Percentiles rank a stretch among this genome's conserved stretches.
Evolutionary conservation across 2,888 invertebrate genomes (phyloP).

Genomic region (Anarsia innoxiella): DNA sequence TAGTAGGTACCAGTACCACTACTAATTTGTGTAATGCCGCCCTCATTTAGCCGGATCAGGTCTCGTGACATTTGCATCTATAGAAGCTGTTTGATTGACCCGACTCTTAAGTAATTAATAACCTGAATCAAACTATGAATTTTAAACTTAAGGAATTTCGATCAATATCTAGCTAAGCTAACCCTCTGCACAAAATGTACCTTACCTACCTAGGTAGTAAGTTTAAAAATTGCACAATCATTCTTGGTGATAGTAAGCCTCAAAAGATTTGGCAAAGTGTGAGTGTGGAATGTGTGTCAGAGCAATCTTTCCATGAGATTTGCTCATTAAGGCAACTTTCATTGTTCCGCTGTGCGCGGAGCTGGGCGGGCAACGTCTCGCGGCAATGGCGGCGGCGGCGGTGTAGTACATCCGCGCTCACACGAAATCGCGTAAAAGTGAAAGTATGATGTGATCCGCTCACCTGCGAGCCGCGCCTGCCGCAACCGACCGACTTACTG

Average conservation of each 20-base stretch:
- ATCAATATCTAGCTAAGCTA: too few species aligned
- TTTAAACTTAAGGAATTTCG: too few species aligned
- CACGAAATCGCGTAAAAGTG: slow-evolving; percentile 67
- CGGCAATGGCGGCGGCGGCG: too few species aligned
- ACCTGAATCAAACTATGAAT: too few species aligned
- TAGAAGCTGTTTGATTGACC: too few species aligned
- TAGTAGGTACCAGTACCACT: slow-evolving; percentile 1
- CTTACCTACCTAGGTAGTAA: neutral
- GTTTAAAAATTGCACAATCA: too few species aligned
- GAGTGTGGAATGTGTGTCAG: slow-evolving; percentile 14
- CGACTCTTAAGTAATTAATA: too few species aligned
- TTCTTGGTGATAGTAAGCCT: too few species aligned
- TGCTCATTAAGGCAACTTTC: slow-evolving; percentile 55
- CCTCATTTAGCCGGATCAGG: slow-evolving; percentile 5
- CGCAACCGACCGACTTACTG: slow-evolving; percentile 8
- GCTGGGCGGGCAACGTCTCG: slow-evolving; percentile 27
- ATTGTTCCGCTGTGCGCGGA: slow-evolving; percentile 52
- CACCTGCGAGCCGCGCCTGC: slow-evolving; percentile 20
- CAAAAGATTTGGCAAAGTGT: too few species aligned
- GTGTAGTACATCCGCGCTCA: slow-evolving; percentile 41
- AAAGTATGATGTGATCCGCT: slow-evolving; percentile 64
- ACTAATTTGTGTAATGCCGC: slow-evolving; percentile 3
- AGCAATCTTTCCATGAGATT: slow-evolving; percentile 24
- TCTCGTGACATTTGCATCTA: neutral
- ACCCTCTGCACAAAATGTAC: neutral